Conservation (phyloP, 2,888 invertebrate species). For the Nephrotoma flavescens region DNA sequence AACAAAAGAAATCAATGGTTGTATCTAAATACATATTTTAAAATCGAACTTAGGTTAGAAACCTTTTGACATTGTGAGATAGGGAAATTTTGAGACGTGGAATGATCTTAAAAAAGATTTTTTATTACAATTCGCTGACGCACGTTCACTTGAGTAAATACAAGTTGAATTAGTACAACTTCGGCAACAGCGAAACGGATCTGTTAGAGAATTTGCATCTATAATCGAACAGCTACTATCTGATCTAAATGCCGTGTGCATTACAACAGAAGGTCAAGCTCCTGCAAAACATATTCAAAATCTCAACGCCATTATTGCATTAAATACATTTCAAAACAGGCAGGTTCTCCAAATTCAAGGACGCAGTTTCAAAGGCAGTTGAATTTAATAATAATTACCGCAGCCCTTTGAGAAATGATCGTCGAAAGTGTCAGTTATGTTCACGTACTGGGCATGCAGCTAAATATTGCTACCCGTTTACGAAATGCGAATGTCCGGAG, state of each 20-base stretch:
- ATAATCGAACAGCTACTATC: neutral
- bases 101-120: neutral
- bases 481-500: no score
- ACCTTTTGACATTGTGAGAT: neutral
- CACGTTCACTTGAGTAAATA: neutral
- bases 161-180: neutral
- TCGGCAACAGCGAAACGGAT: neutral
- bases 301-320: neutral
- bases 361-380: neutral
- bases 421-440: no score
- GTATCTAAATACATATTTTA: neutral
- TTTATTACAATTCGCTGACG: neutral
- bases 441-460: no score
- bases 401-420: neutral
- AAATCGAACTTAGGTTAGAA: neutral
- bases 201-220: neutral
- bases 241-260: neutral
- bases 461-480: no score
- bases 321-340: neutral
- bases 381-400: neutral
- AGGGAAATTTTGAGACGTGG: neutral
- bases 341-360: neutral
- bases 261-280: neutral
- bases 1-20: neutral
- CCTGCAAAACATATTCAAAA: neutral